Percentiles rank a stretch among this genome's conserved stretches.
Evolutionary conservation across 2,113 vertebrate genomes (phyloP).

Genomic region (Glaucomys volans): DNA sequence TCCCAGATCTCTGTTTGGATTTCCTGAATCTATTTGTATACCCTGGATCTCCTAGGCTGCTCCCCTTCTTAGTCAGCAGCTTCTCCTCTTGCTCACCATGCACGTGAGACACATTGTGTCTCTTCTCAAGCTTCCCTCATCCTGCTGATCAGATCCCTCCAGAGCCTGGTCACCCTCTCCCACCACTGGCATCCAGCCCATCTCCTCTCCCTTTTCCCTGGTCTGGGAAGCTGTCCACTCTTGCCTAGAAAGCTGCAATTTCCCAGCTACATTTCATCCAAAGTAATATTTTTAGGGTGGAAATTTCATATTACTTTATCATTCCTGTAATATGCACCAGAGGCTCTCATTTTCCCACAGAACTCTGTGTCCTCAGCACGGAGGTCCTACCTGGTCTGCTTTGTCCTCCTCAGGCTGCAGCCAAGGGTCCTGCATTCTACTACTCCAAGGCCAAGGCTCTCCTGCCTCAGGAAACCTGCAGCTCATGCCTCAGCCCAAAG

Average conservation of each 20-base stretch:
- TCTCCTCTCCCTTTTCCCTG: neutral
- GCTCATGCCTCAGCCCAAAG: neutral
- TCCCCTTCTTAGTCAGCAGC: neutral
- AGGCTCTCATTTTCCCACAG: neutral
- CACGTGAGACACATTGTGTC: neutral
- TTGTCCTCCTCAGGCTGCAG: neutral
- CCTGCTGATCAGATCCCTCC: neutral
- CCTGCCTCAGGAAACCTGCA: fast-evolving
- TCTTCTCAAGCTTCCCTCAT: neutral
- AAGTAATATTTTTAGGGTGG: neutral
- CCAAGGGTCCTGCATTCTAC: neutral
- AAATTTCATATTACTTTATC: neutral
- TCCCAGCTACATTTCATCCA: neutral
- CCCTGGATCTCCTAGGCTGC: neutral
- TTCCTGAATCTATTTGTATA: neutral
- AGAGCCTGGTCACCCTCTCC: neutral
- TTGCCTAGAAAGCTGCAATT: neutral
- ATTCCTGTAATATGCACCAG: neutral
- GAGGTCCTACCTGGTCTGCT: neutral
- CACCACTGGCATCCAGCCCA: fast-evolving
- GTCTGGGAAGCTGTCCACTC: neutral
- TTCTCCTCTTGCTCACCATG: neutral
- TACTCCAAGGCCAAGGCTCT: neutral
- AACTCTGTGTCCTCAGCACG: neutral
- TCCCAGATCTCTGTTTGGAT: neutral